Percentiles rank a stretch among this genome's conserved stretches.
phyloP scores from a whole-genome alignment of 1,140 invertebrate species.

The Cherax destructor region DNA sequence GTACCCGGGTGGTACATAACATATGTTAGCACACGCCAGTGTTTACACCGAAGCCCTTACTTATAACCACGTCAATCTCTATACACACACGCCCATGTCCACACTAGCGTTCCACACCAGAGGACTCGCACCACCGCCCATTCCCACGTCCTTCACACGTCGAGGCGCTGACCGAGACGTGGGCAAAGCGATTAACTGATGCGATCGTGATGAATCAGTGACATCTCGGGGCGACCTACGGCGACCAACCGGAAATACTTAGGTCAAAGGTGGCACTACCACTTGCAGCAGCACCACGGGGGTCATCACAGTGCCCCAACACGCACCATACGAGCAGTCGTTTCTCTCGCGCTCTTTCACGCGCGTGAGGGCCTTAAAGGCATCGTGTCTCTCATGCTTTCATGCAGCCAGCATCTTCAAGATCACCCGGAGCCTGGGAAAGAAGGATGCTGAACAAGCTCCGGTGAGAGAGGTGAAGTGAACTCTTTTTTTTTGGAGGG shows the following conservation, averaged over 20 bases:
- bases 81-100: neutral
- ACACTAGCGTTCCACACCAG: neutral
- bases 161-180: neutral
- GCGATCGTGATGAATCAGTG: conserved; percentile 7
- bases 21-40: no score
- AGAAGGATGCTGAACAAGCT: conserved; percentile 34
- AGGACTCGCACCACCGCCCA: neutral
- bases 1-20: no score
- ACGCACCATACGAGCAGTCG: neutral
- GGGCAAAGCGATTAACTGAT: neutral
- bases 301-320: neutral
- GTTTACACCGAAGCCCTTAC: no score
- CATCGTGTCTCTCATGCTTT: neutral
- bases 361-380: neutral
- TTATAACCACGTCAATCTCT: no score
- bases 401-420: neutral
- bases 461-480: neutral
- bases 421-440: conserved; percentile 30
- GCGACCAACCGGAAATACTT: conserved; percentile 31
- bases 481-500: conserved; percentile 13
- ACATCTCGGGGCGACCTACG: neutral
- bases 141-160: neutral
- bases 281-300: neutral
- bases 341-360: no score
- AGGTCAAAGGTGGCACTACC: conserved; percentile 7